Conservation (phyloP, 2,113 vertebrate species). For the Galbula dea region DNA sequence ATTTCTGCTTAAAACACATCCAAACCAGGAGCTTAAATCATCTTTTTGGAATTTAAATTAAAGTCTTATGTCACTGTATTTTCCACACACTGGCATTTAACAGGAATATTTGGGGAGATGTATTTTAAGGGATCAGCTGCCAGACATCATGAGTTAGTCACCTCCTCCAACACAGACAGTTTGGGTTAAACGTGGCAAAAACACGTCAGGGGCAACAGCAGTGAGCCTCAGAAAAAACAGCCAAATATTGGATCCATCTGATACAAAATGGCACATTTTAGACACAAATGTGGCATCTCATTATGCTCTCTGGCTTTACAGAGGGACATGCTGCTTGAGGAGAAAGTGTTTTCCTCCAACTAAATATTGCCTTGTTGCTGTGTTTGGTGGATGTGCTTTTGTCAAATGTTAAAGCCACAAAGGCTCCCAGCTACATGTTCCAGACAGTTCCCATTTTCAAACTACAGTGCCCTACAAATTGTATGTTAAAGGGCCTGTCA, state of each 20-base stretch:
- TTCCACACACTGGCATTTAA: slow-evolving; percentile 7
- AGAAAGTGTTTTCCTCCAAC: neutral
- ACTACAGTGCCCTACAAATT: slow-evolving; percentile 77
- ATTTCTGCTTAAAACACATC: slow-evolving; percentile 74
- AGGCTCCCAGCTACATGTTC: slow-evolving; percentile 77
- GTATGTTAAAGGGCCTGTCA: slow-evolving; percentile 82
- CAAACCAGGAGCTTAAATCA: slow-evolving; percentile 59
- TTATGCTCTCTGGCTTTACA: neutral
- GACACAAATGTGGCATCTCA: neutral
- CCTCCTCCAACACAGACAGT: neutral
- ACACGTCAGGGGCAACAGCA: neutral
- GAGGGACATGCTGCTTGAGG: neutral
- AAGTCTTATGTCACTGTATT: neutral
- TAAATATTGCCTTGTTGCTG: neutral
- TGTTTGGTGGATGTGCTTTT: neutral
- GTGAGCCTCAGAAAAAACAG: neutral
- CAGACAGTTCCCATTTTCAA: slow-evolving; percentile 80
- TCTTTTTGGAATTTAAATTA: slow-evolving; percentile 58
- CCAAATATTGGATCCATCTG: neutral
- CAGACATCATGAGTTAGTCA: neutral
- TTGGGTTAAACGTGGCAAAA: neutral
- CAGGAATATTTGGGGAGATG: neutral
- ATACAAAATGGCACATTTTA: neutral
- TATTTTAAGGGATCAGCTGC: neutral
- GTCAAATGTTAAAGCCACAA: slow-evolving; percentile 30